phyloP scores from a whole-genome alignment of 2,888 invertebrate species.

The Apamea epomidion region DNA sequence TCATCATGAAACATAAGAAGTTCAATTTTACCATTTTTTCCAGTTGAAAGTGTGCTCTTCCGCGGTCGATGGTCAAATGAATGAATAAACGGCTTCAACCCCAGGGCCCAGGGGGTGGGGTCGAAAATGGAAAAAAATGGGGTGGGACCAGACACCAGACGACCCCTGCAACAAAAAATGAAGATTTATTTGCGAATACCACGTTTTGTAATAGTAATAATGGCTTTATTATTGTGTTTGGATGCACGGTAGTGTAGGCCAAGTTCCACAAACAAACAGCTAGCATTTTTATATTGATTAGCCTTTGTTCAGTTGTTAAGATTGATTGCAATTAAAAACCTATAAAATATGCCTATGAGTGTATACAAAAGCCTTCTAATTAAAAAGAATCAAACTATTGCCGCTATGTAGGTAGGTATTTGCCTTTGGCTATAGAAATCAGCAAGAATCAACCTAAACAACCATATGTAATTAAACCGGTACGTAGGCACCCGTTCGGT shows the following conservation, averaged over 20 bases:
- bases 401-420: not conserved
- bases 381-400: constrained; percentile 4
- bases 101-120: constrained; percentile 77
- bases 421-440: constrained; percentile 12
- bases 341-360: not conserved
- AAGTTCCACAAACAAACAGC: constrained; percentile 10
- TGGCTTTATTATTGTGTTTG: constrained; percentile 74
- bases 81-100: constrained; percentile 67
- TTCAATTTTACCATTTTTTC: constrained; percentile 64
- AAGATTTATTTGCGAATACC: constrained; percentile 85
- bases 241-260: constrained; percentile 57
- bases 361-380: constrained; percentile 12
- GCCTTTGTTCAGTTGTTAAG: not conserved
- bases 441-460: constrained; percentile 16
- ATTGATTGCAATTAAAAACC: not conserved
- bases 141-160: constrained; percentile 79
- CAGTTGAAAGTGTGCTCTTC: constrained; percentile 66
- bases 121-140: constrained; percentile 76
- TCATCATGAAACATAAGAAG: constrained; percentile 68
- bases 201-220: constrained; percentile 79
- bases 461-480: constrained; percentile 21
- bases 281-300: not conserved
- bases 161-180: constrained; percentile 85
- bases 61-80: constrained; percentile 76
- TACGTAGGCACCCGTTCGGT: not conserved